phyloP scores from a whole-genome alignment of 1,140 invertebrate genomes.

The Venturia canescens region DNA sequence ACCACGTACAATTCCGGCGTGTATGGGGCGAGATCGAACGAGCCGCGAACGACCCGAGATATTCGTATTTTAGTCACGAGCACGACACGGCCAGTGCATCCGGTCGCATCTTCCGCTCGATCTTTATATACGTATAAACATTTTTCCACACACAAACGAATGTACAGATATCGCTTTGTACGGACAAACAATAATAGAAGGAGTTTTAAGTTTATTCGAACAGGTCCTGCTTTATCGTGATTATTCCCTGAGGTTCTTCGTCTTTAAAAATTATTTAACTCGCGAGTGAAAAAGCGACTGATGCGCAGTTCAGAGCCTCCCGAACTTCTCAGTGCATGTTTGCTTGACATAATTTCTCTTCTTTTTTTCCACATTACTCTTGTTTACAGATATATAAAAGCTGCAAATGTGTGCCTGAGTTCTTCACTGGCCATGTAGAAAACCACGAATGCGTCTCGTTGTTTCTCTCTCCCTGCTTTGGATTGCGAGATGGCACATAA shows the following conservation, averaged over 20 bases:
- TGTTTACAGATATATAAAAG: background rate
- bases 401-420: background rate
- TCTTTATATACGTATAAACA: slow-evolving; percentile 12
- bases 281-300: no score
- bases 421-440: background rate
- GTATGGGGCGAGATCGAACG: slow-evolving; percentile 30
- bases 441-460: background rate
- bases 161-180: no score
- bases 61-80: slow-evolving; percentile 39
- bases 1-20: slow-evolving; percentile 47
- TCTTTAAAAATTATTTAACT: no score
- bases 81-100: slow-evolving; percentile 36
- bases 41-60: slow-evolving; percentile 24
- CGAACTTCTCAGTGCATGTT: no score
- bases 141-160: background rate
- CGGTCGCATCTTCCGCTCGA: slow-evolving; percentile 38
- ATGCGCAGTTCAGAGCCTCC: no score
- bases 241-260: no score
- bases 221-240: no score
- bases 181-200: background rate
- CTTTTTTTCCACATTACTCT: background rate
- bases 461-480: background rate
- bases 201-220: background rate
- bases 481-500: background rate
- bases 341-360: no score